Percentiles rank a stretch among this genome's conserved stretches.
phyloP scores from a whole-genome alignment of 2,888 invertebrate species.

The Carabus problematicus region DNA sequence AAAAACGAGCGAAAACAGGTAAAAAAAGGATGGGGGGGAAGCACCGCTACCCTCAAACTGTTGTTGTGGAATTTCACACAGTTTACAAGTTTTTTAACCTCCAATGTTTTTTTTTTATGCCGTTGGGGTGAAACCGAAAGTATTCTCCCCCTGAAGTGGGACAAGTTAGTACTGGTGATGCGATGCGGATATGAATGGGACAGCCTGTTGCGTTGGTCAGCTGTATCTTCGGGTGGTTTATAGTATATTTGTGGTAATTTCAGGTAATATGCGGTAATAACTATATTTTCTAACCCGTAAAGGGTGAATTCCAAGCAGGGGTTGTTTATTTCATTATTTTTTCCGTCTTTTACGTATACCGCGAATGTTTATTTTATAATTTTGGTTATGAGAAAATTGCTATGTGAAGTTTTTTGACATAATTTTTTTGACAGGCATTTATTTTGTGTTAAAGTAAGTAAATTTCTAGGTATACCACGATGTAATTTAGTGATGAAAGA shows the following conservation, averaged over 20 bases:
- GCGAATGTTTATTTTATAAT: constrained; percentile 1
- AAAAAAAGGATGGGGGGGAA: constrained; percentile 32
- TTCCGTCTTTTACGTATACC: neutral
- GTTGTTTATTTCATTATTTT: constrained; percentile 2
- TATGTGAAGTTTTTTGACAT: constrained; percentile 12
- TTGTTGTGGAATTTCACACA: constrained; percentile 38
- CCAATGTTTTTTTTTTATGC: constrained; percentile 23
- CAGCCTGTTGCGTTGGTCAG: neutral
- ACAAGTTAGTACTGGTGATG: neutral
- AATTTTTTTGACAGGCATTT: neutral
- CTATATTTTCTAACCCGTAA: constrained; percentile 23
- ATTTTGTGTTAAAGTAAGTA: too few relatives aligned
- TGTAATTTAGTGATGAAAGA: too few relatives aligned
- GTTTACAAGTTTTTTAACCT: constrained; percentile 35
- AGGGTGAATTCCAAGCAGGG: neutral
- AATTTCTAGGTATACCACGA: too few relatives aligned
- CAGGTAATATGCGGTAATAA: constrained; percentile 36
- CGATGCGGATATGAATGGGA: neutral
- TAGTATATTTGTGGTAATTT: constrained; percentile 35
- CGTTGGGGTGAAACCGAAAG: constrained; percentile 5
- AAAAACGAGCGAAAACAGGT: constrained; percentile 36
- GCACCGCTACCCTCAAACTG: constrained; percentile 14
- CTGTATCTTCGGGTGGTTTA: constrained; percentile 7
- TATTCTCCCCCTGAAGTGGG: neutral
- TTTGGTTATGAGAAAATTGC: constrained; percentile 17